Conservation (phyloP, 2,797 vertebrate genomes). For the Allobates femoralis region DNA sequence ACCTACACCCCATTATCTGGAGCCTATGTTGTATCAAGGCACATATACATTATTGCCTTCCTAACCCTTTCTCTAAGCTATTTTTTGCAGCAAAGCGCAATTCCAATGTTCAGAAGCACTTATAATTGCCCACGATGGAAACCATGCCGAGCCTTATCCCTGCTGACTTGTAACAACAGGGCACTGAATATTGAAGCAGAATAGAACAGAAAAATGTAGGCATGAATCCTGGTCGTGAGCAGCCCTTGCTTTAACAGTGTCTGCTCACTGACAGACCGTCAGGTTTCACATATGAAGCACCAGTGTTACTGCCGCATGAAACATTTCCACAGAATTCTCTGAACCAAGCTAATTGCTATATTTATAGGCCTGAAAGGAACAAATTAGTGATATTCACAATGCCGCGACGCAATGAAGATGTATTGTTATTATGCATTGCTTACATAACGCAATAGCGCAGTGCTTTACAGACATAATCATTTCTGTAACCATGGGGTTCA, state of each 20-base stretch:
- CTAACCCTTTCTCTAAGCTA: background rate
- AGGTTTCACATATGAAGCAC: background rate
- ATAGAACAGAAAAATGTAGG: background rate
- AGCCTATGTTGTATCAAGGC: background rate
- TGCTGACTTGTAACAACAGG: background rate
- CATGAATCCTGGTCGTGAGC: slow-evolving; percentile 10
- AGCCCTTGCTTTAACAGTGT: background rate
- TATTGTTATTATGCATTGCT: too few relatives aligned
- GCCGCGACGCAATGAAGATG: background rate
- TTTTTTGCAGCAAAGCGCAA: background rate
- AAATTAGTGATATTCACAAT: background rate
- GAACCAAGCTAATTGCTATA: background rate
- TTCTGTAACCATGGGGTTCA: too few relatives aligned
- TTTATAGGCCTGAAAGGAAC: background rate
- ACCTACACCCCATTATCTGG: background rate
- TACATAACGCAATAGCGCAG: too few relatives aligned
- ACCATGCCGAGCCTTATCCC: background rate
- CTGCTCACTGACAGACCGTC: slow-evolving; percentile 5
- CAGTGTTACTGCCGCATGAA: background rate
- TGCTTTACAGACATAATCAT: too few relatives aligned
- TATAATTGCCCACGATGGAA: background rate
- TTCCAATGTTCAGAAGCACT: background rate
- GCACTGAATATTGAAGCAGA: background rate
- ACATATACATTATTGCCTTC: background rate
- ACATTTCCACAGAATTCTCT: slow-evolving; percentile 3